Evolutionary conservation across 2,113 vertebrate genomes (phyloP).

Genomic region (Lanius collurio): DNA sequence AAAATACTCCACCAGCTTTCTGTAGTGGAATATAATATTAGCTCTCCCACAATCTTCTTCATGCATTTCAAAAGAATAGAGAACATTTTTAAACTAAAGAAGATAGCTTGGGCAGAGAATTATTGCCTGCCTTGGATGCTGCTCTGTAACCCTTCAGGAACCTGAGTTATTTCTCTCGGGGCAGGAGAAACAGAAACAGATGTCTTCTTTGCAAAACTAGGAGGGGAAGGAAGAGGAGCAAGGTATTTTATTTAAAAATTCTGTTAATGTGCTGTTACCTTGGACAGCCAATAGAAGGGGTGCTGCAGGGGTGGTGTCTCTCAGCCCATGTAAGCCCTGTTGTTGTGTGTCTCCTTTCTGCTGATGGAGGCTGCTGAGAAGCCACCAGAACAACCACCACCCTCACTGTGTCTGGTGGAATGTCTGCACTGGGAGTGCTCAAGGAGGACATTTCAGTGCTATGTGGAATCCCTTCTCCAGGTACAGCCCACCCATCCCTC

Average conservation of each 20-base stretch:
- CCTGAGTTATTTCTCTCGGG: neutral
- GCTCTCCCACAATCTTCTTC: conserved; percentile 62
- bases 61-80: conserved; percentile 58
- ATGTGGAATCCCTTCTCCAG: neutral
- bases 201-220: neutral
- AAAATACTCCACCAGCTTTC: conserved; percentile 69
- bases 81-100: conserved; percentile 58
- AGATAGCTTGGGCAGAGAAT: conserved; percentile 51
- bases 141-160: conserved; percentile 50
- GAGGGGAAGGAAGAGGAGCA: neutral
- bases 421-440: rapidly evolving
- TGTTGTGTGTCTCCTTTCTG: neutral
- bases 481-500: neutral
- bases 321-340: neutral
- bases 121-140: conserved; percentile 31
- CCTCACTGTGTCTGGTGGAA: neutral
- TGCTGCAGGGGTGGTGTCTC: neutral
- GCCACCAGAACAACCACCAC: neutral
- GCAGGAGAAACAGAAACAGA: neutral
- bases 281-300: neutral
- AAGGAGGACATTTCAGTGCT: neutral
- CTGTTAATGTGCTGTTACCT: neutral
- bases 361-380: neutral
- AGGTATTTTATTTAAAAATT: neutral
- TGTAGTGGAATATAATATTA: conserved; percentile 64